Base-by-base conservation (phyloP, 2,113 vertebrate species). In the Capreolus pygargus region DNA sequence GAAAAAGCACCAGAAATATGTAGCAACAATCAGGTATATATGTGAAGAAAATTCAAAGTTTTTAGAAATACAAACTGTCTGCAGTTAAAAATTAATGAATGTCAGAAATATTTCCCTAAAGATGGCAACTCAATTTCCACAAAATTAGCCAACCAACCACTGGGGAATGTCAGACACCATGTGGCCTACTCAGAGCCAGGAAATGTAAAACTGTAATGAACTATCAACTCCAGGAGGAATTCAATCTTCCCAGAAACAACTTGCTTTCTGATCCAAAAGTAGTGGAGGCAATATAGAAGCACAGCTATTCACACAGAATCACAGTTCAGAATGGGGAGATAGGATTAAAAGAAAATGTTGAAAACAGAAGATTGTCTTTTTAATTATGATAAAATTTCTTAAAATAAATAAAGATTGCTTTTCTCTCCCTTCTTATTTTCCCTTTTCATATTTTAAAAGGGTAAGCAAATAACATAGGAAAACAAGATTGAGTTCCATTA, bases 81-180 rank as follows among this genome's bases (percentile, higher is more conserved):
- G 61, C 58, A 88, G 45, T 83, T 94, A 92, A 96, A 96, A 94
- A 64, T 92, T 94, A 97, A 95, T 93, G 79, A 88, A 82, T 16
- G 6, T 94, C 74, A 90, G 33, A 91, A 95, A 89, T 89, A 78
- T 15, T 92, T 95, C 92, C 84, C 86, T 50, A 39, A 96, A 93
- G 58, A 94, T 54, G 27, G 85, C 76, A 94, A 84, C 61, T 92
- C 36, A 86, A 98, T 96, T 96, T 96, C n/a, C 21, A 74, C 64
- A 89, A 91, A 96, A 97, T 97, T 94, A 94, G 67, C 60, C 79
- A 96, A 11, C 39, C 81, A 92, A 43, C 39, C 96, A 92, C 74
- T 39, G 43, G 94, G 64, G 97, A 96, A 94, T 95, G 81, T 84
- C 52, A 92, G 96, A 93, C 87, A 70, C 13, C 89, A 39, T 61